A percentile compares a stretch with the other conserved stretches of the same genome.
phyloP scores from a whole-genome alignment of 2,797 vertebrate species.

The Mastacembelus armatus region DNA sequence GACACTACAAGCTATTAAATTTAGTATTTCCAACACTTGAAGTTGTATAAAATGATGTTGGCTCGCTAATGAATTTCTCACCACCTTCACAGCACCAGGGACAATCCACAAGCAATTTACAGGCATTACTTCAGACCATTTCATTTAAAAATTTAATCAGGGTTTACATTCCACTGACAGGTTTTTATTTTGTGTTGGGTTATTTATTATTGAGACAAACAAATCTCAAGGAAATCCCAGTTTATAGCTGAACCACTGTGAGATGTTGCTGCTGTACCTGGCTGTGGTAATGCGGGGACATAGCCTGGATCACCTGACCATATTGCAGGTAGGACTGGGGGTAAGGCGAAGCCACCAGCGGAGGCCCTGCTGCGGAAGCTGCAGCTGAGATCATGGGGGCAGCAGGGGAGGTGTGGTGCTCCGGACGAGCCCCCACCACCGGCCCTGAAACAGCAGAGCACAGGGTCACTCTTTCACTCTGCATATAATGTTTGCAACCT shows the following conservation, averaged over 20 bases:
- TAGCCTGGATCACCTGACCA: constrained; percentile 87
- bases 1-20: too few species aligned
- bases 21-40: too few species aligned
- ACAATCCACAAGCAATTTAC: too few species aligned
- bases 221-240: background rate
- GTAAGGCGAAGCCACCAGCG: constrained; percentile 87
- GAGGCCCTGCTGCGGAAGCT: constrained; percentile 83
- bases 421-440: constrained; percentile 84
- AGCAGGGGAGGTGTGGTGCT: constrained; percentile 83
- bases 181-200: too few species aligned
- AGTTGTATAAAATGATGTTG: too few species aligned
- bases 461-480: background rate
- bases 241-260: background rate
- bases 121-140: too few species aligned
- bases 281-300: constrained; percentile 88
- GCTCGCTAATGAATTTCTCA: too few species aligned
- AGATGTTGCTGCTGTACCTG: constrained; percentile 78
- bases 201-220: too few species aligned
- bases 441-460: constrained; percentile 72
- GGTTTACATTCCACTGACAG: too few species aligned
- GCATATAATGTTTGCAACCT: background rate
- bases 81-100: too few species aligned
- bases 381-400: constrained; percentile 86
- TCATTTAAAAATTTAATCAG: too few species aligned
- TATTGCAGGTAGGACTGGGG: constrained; percentile 90